phyloP scores from a whole-genome alignment of 2,888 invertebrate species.

The Timema cristinae region DNA sequence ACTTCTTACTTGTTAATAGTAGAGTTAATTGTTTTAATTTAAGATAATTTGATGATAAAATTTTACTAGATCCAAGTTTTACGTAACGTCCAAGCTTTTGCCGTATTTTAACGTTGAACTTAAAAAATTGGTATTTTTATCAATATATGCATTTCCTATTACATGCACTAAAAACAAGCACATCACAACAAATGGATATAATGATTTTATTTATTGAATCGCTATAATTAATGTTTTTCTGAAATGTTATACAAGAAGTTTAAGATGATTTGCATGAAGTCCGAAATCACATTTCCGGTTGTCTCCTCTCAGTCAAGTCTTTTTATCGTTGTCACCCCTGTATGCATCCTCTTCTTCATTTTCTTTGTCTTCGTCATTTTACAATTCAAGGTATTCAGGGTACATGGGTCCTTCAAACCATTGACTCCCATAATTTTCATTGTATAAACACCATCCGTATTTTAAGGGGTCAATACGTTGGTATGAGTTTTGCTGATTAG shows the following conservation, averaged over 20 bases:
- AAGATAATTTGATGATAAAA: not conserved
- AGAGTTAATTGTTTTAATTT: not conserved
- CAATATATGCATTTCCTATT: too few species aligned
- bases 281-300: too few species aligned
- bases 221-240: not conserved
- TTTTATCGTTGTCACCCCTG: not conserved
- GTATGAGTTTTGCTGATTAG: not conserved
- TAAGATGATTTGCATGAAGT: too few species aligned
- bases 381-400: not conserved
- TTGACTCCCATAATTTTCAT: not conserved
- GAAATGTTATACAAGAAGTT: too few species aligned
- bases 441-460: not conserved
- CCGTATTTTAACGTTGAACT: not conserved
- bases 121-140: not conserved
- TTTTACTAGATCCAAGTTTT: not conserved
- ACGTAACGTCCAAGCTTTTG: not conserved
- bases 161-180: too few species aligned
- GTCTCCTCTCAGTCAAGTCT: too few species aligned
- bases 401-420: not conserved
- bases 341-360: not conserved
- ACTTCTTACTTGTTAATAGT: not conserved
- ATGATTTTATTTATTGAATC: not conserved
- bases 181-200: too few species aligned
- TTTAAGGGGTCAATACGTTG: not conserved
- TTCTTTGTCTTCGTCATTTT: not conserved